These are phyloP conservation scores for Myotis pilosus DNA, from an alignment of 2,797 vertebrate genomes.

Conservation along the genomic window DNA sequence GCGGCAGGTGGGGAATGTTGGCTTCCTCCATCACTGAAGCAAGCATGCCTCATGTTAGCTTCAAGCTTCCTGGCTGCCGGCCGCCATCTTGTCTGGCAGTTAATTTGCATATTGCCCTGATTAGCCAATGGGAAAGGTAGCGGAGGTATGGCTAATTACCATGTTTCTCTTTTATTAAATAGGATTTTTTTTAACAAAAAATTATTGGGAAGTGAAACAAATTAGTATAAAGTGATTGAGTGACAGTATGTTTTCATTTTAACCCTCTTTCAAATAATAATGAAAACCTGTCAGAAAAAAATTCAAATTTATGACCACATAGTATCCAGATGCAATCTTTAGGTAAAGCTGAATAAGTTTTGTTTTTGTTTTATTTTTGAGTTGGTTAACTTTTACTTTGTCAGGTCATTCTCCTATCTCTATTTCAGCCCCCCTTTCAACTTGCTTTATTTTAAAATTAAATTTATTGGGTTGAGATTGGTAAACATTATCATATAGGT, in stretches of 20 bases:
- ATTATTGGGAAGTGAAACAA: not conserved
- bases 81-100: too few relatives aligned
- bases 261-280: not conserved
- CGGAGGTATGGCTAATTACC: too few relatives aligned
- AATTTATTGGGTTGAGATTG: too few relatives aligned
- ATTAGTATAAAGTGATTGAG: slow-evolving; percentile 1
- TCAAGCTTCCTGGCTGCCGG: too few relatives aligned
- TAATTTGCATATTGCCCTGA: too few relatives aligned
- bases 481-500: too few relatives aligned
- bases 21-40: too few relatives aligned
- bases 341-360: not conserved
- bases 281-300: not conserved
- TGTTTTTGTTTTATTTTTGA: not conserved
- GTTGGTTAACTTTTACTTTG: not conserved
- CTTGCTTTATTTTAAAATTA: not conserved
- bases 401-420: not conserved
- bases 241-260: slow-evolving; percentile 33
- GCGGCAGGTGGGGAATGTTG: too few relatives aligned
- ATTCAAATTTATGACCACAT: not conserved
- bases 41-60: too few relatives aligned
- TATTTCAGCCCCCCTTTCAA: not conserved
- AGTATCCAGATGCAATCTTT: slow-evolving; percentile 27
- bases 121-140: too few relatives aligned
- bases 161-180: too few relatives aligned
- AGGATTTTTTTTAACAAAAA: slow-evolving; percentile 10